Conservation (phyloP, 2,888 invertebrate species). For the Dicranocentrus wangi region DNA sequence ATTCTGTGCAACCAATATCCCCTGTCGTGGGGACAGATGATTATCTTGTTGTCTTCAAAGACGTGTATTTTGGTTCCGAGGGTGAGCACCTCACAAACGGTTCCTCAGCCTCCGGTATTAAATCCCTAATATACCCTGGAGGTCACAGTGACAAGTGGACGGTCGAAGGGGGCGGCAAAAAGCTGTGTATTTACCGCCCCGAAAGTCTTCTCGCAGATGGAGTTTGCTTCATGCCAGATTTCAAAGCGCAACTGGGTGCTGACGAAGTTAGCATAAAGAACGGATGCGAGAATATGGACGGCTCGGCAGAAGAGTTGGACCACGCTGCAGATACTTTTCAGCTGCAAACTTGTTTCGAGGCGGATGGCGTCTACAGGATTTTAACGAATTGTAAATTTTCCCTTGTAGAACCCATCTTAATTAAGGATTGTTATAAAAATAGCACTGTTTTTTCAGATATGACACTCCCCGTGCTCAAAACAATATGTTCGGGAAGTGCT, state of each 20-base stretch:
- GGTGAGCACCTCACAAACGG: not conserved
- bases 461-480: conserved; percentile 10
- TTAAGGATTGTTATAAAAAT: no score
- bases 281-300: conserved; percentile 23
- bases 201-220: conserved; percentile 16
- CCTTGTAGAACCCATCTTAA: not conserved
- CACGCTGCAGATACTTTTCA: not conserved
- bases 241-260: conserved; percentile 15
- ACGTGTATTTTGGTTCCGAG: conserved; percentile 18
- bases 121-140: conserved; percentile 27
- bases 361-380: conserved; percentile 33
- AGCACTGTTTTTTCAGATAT: no score
- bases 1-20: conserved; percentile 6
- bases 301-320: not conserved
- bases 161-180: conserved; percentile 26
- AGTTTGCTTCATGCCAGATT: conserved; percentile 38
- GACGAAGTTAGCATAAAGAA: conserved; percentile 3
- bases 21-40: not conserved
- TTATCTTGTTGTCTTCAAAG: conserved; percentile 30
- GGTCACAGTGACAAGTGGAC: conserved; percentile 17
- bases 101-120: conserved; percentile 2
- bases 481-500: conserved; percentile 16
- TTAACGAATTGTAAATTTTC: conserved; percentile 23
- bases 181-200: conserved; percentile 30
- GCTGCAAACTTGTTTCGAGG: conserved; percentile 40